phyloP scores from a whole-genome alignment of 2,888 invertebrate species.

The Pinctada fucata region DNA sequence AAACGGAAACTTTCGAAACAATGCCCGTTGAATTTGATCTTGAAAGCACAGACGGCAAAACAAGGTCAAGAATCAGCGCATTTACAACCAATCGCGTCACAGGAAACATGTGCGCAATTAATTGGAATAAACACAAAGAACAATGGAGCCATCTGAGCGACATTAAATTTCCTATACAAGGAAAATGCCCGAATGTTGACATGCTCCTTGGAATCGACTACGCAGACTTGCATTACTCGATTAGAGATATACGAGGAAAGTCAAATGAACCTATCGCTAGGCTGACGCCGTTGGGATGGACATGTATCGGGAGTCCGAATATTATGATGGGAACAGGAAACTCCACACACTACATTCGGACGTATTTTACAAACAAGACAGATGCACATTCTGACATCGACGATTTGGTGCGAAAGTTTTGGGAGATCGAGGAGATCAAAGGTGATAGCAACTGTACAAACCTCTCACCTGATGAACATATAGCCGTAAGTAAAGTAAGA shows the following conservation, averaged over 20 bases:
- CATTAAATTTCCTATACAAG: conserved; percentile 21
- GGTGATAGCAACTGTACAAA: too few species aligned
- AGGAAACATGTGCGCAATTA: conserved; percentile 30
- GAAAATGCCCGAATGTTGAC: conserved; percentile 17
- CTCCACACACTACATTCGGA: conserved; percentile 1
- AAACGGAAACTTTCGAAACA: conserved; percentile 30
- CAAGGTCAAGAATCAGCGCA: conserved; percentile 7
- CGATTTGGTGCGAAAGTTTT: too few species aligned
- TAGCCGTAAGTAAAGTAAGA: conserved; percentile 11
- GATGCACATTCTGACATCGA: too few species aligned
- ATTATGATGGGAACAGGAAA: background rate
- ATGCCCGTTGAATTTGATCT: conserved; percentile 23
- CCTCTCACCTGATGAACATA: background rate
- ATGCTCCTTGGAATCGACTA: conserved; percentile 45
- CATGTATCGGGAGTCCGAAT: too few species aligned
- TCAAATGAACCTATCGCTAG: conserved; percentile 40
- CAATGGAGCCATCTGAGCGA: conserved; percentile 39
- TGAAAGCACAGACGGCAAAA: conserved; percentile 25
- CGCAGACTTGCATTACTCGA: conserved; percentile 35
- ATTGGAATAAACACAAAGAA: conserved; percentile 35
- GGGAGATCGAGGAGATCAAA: too few species aligned
- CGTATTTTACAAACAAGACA: background rate
- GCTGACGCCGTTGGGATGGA: conserved; percentile 45
- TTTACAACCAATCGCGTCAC: conserved; percentile 34
- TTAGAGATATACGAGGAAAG: conserved; percentile 37